phyloP scores from a whole-genome alignment of 2,113 vertebrate species.

The Gallinago paraguaiae region DNA sequence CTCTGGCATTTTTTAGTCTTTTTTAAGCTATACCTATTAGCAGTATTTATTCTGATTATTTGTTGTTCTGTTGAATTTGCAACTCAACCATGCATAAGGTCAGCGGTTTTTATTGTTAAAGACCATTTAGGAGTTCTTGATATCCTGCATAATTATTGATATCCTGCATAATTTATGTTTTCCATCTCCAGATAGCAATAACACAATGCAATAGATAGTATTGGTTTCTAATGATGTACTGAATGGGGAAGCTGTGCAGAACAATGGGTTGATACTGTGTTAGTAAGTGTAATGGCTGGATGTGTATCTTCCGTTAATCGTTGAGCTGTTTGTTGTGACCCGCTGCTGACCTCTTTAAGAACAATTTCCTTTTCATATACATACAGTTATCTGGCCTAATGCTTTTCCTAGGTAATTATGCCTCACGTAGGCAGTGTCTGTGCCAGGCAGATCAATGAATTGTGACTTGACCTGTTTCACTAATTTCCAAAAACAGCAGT shows the following conservation, averaged over 20 bases:
- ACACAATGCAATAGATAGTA: neutral
- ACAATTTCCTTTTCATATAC: neutral
- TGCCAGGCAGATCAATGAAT: neutral
- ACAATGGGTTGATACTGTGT: neutral
- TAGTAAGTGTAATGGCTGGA: neutral
- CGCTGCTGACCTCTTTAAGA: slow-evolving; percentile 19
- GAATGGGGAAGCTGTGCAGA: neutral
- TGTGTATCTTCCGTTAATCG: slow-evolving; percentile 9
- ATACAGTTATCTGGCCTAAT: neutral
- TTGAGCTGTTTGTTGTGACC: slow-evolving; percentile 44
- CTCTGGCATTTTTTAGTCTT: neutral
- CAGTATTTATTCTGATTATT: neutral
- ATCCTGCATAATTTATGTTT: slow-evolving; percentile 77
- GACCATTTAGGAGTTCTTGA: slow-evolving; percentile 80
- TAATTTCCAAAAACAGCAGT: neutral
- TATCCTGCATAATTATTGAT: slow-evolving; percentile 77
- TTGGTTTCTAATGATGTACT: neutral
- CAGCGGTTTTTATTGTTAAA: slow-evolving; percentile 81
- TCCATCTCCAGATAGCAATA: slow-evolving; percentile 21
- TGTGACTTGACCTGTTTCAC: neutral
- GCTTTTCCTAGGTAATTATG: slow-evolving; percentile 15
- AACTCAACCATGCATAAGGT: slow-evolving; percentile 72
- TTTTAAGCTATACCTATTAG: neutral
- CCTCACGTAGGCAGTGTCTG: neutral
- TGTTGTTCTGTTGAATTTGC: slow-evolving; percentile 71